phyloP scores from a whole-genome alignment of 2,888 invertebrate genomes.

The Spatulosminthurus flaviceps region DNA sequence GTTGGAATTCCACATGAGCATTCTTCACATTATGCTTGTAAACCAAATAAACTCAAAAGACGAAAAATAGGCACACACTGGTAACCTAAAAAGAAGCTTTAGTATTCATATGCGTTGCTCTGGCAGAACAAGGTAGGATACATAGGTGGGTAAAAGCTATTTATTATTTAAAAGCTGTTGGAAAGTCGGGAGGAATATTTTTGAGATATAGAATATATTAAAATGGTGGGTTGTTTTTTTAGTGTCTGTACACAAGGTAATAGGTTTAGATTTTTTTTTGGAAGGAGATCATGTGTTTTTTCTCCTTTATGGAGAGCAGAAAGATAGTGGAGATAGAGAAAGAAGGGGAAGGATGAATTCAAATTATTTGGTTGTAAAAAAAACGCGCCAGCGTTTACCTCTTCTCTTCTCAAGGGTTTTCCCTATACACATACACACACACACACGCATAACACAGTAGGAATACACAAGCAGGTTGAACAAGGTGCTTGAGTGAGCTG shows the following conservation, averaged over 20 bases:
- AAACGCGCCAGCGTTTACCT: conserved; percentile 19
- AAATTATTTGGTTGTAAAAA: conserved; percentile 38
- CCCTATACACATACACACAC: no score
- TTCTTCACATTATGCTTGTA: no score
- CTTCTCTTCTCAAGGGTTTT: conserved; percentile 11
- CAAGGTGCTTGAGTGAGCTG: conserved; percentile 47
- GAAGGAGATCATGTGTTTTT: conserved; percentile 6
- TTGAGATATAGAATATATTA: no score
- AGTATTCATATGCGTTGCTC: no score
- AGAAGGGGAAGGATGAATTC: conserved; percentile 22
- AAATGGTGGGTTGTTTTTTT: no score
- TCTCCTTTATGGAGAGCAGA: not conserved
- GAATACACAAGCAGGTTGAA: conserved; percentile 29
- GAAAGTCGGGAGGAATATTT: no score
- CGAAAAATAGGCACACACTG: no score
- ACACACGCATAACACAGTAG: no score
- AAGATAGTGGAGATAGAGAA: not conserved
- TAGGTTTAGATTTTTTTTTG: conserved; percentile 24
- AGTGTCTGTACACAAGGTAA: not conserved
- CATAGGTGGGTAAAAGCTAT: not conserved
- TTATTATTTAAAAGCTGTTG: not conserved
- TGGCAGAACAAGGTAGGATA: no score
- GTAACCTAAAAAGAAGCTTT: no score
- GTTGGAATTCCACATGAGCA: not conserved
- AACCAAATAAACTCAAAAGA: no score